Evolutionary conservation across 2,797 vertebrate species (phyloP).

Genomic region (Calcarius lapponicus): DNA sequence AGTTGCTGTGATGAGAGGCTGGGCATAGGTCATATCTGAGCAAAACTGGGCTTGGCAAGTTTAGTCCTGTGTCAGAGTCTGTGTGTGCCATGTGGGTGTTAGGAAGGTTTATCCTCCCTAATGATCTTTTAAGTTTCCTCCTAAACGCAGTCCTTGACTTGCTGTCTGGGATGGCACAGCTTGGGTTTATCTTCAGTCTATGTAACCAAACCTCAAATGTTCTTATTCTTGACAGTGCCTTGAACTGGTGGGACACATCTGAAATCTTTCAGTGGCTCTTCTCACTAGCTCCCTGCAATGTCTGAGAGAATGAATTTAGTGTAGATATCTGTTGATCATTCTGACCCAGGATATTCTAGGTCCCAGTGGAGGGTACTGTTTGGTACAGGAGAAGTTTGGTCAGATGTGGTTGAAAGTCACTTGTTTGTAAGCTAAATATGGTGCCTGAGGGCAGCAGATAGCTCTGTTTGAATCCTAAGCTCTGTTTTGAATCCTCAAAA

Average conservation of each 20-base stretch:
- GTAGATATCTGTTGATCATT: background rate
- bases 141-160: background rate
- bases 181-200: background rate
- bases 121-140: background rate
- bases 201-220: background rate
- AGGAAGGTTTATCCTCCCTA: background rate
- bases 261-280: background rate
- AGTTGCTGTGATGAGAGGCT: rapidly evolving
- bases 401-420: background rate
- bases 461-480: background rate
- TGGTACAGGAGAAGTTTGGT: background rate
- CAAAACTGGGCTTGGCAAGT: background rate
- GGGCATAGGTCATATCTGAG: background rate
- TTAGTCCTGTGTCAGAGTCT: background rate
- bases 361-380: background rate
- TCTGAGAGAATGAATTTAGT: background rate
- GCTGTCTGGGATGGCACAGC: background rate
- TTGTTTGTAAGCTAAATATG: background rate
- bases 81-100: background rate
- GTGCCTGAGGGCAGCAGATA: background rate
- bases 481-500: too few relatives aligned
- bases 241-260: background rate
- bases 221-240: background rate
- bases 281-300: background rate
- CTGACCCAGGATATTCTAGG: background rate